phyloP scores from a whole-genome alignment of 2,888 invertebrate species.

The Drosophila anceps region DNA sequence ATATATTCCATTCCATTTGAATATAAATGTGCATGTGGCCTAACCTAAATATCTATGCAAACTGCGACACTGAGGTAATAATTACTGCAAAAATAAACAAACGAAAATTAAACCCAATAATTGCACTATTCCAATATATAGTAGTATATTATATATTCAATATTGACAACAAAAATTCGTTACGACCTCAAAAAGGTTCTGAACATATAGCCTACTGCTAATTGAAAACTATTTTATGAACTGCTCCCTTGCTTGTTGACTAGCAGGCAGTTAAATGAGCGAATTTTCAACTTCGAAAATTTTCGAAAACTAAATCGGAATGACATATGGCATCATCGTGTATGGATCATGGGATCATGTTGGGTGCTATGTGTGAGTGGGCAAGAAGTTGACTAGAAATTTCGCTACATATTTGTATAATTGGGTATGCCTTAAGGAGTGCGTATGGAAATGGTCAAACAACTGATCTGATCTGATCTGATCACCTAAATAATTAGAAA shows the following conservation, averaged over 20 bases:
- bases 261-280: conserved; percentile 41
- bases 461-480: conserved; percentile 4
- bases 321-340: conserved; percentile 22
- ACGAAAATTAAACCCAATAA: conserved; percentile 56
- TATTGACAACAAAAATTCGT: conserved; percentile 59
- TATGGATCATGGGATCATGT: conserved; percentile 24
- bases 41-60: conserved; percentile 18
- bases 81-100: conserved; percentile 34
- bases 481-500: not conserved
- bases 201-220: conserved; percentile 39
- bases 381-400: conserved; percentile 84
- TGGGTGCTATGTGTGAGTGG: conserved; percentile 48
- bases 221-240: conserved; percentile 30
- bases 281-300: conserved; percentile 48
- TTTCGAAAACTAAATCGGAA: conserved; percentile 21
- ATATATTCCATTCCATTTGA: conserved; percentile 5
- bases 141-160: conserved; percentile 14
- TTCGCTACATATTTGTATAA: conserved; percentile 64
- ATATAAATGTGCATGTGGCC: not conserved
- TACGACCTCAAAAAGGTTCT: conserved; percentile 34
- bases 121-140: conserved; percentile 66
- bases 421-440: conserved; percentile 60
- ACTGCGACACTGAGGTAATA: conserved; percentile 53
- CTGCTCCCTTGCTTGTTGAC: conserved; percentile 10
- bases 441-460: conserved; percentile 31